Evolutionary conservation across 2,797 vertebrate genomes (phyloP), one percentile per base, ranked within the genome.

Genomic region (Accipiter minullus): DNA sequence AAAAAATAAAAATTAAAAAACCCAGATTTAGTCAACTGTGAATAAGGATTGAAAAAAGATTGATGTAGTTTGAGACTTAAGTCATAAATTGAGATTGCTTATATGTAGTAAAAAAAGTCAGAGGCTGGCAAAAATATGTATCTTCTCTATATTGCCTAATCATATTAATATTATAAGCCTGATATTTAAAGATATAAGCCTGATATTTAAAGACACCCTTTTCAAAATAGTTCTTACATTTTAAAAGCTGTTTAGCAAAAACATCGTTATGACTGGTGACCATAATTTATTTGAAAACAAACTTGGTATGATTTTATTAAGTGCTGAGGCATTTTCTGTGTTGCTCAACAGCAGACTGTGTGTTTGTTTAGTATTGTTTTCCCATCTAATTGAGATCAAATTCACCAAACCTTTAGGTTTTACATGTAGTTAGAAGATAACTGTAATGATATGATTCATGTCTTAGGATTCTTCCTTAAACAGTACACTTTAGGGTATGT

Each of bases 391-490:
- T 62, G 55, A 72, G 67, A 55, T 74, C 17, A 63, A 77, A n/a
- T 74, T 26, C 62, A 32, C 4, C 67, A 86, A 76, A 77, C 77
- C 25, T 29, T 93, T 73, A 86, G 18, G 26, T 72, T 83, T 44
- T 71, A n/a, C 31, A 10, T 38, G n/a, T 44, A 53, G 38, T 31
- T 80, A 56, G 92, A 86, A 83, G 60, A 60, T 21, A 53, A 31
- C 15, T 40, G 14, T 42, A 58, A 44, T 72, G 27, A 9, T 52
- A 15, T 42, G 38, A 83, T 83, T 94, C 53, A 53, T n/a, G 14
- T 80, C 55, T 90, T 81, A 64, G 27, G 60, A 64, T 82, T 95
- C 40, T 68, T 92, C 53, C 67, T 93, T 48, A 92, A 96, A 58
- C 59, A 72, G 22, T 84, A 74, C n/a, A 27, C 63, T 75, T 69